These are phyloP conservation scores for Chionis minor DNA, from an alignment of 2,113 vertebrate species.

Conservation along the genomic window DNA sequence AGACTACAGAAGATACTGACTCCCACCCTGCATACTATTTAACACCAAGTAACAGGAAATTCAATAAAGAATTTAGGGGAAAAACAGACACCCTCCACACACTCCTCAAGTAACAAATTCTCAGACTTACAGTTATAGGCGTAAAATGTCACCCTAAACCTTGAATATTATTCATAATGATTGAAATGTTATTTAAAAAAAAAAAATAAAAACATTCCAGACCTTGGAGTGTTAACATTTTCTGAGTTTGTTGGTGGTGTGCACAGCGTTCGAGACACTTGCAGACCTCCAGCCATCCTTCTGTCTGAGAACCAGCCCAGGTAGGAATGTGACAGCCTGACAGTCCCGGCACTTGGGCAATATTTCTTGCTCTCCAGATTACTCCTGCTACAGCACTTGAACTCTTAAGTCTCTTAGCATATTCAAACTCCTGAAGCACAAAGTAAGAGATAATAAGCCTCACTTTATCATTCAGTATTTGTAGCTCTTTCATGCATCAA, in stretches of 20 bases:
- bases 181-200: not conserved
- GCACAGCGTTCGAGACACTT: not conserved
- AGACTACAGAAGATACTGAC: not conserved
- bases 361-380: constrained; percentile 56
- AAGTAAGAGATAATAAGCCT: constrained; percentile 27
- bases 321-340: constrained; percentile 59
- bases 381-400: constrained; percentile 31
- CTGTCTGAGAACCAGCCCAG: constrained; percentile 38
- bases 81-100: not conserved
- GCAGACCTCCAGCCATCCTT: not conserved
- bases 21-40: not conserved
- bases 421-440: constrained; percentile 9
- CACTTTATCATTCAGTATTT: constrained; percentile 42
- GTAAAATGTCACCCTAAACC: not conserved
- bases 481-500: constrained; percentile 29
- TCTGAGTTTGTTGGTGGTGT: not conserved
- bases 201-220: not conserved
- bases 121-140: not conserved
- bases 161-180: not conserved
- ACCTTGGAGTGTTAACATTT: not conserved
- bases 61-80: not conserved
- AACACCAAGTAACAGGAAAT: not conserved
- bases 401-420: constrained; percentile 20
- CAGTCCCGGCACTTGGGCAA: not conserved
- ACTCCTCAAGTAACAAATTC: not conserved